A percentile compares a stretch with the other conserved stretches of the same genome.
Conservation (phyloP, 2,888 invertebrate genomes). For the Unio pictorum region DNA sequence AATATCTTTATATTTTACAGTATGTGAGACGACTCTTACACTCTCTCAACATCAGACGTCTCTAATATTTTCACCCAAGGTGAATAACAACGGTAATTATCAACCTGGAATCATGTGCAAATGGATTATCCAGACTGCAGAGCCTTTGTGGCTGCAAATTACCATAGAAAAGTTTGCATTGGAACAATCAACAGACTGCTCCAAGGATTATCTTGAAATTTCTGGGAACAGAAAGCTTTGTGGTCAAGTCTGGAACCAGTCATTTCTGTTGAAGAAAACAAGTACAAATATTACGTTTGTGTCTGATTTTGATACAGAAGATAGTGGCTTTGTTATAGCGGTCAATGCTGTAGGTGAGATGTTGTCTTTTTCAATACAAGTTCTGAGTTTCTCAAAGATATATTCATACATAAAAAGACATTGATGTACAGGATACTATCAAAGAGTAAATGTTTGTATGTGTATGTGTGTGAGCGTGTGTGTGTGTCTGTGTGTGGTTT, state of each 20-base stretch:
- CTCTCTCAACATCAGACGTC: slow-evolving; percentile 3
- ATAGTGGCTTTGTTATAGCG: slow-evolving; percentile 7
- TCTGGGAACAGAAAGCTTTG: not conserved
- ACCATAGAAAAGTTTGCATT: slow-evolving; percentile 5
- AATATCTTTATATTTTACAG: too few species aligned
- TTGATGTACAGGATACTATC: too few species aligned
- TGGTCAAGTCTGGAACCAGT: slow-evolving; percentile 2
- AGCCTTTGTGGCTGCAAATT: slow-evolving; percentile 10
- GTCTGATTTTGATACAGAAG: slow-evolving; percentile 8
- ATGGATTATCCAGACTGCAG: slow-evolving; percentile 9
- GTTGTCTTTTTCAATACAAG: too few species aligned
- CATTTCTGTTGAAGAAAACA: slow-evolving; percentile 6
- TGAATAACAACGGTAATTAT: slow-evolving; percentile 1
- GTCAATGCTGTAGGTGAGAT: slow-evolving; percentile 6
- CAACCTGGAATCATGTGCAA: slow-evolving; percentile 5
- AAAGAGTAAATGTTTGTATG: too few species aligned
- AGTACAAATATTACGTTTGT: slow-evolving; percentile 4
- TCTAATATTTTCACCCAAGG: slow-evolving; percentile 3
- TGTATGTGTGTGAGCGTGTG: too few species aligned
- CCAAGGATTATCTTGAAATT: slow-evolving; percentile 8
- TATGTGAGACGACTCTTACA: slow-evolving; percentile 5
- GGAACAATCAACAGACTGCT: slow-evolving; percentile 8
- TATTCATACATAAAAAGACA: too few species aligned
- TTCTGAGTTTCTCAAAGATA: too few species aligned
- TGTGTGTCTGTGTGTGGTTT: too few species aligned